Conservation (phyloP, 2,113 vertebrate genomes). For the Apistogramma diplotaenia region DNA sequence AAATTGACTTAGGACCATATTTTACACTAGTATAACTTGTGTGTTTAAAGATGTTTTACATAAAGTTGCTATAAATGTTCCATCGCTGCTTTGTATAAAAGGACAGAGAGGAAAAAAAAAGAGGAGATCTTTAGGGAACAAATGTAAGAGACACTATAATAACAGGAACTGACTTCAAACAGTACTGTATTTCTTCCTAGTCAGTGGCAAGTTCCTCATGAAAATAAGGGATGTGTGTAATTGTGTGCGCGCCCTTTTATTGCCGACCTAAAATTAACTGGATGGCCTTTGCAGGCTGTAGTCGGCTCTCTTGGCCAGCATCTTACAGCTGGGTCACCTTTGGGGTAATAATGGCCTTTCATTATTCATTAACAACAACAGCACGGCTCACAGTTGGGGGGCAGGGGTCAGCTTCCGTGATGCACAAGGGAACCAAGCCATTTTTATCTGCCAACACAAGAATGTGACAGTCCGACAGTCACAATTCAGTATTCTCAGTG, state of each 20-base stretch:
- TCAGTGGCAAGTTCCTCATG: not conserved
- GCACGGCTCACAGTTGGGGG: not conserved
- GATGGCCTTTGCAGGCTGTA: not conserved
- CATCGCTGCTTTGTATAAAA: not conserved
- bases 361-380: slow-evolving; percentile 43
- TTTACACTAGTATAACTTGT: not conserved
- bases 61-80: not conserved
- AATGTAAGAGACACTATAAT: not conserved
- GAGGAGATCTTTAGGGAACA: not conserved
- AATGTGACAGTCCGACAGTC: slow-evolving; percentile 8
- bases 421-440: slow-evolving; percentile 12
- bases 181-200: not conserved
- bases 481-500: slow-evolving; percentile 25
- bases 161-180: slow-evolving; percentile 10
- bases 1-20: not conserved
- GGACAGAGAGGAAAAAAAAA: not conserved
- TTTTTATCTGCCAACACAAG: slow-evolving; percentile 29
- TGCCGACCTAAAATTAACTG: slow-evolving; percentile 32
- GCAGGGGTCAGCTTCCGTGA: slow-evolving; percentile 38
- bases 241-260: not conserved
- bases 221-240: not conserved
- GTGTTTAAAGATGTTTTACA: not conserved
- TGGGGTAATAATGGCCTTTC: slow-evolving; percentile 47
- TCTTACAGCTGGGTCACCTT: slow-evolving; percentile 20
- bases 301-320: slow-evolving; percentile 33